Evolutionary conservation across 1,140 invertebrate species (phyloP), one percentile per base, ranked within the genome.

Genomic region (Cyphomyrmex costatus): DNA sequence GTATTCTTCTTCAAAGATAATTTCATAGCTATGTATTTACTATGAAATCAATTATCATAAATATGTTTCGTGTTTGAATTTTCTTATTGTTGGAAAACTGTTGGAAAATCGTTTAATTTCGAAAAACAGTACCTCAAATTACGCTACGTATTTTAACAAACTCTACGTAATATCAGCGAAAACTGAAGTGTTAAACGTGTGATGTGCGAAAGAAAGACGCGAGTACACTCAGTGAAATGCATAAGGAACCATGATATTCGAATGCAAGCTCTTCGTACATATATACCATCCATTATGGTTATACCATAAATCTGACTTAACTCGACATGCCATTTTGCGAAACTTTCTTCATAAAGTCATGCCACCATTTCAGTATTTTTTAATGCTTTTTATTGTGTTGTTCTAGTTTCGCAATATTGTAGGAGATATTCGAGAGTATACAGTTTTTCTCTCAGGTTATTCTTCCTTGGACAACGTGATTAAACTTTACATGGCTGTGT

Each of bases 241-340:
- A 46, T 33, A 61, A 74, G 70, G 53, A 83, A 49, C 21, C 30
- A 42, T 53, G 68, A 73, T 53, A 74, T 60, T 30, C 42, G 16
- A 60, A 60, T 76, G 63, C 73, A 56, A 58, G 74, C 74, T 73
- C 49, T 51, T 77, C 46, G 84, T 65, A 61, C 49, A 68, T 53
- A 61, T 53, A 68, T 53, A 74, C 70, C 53, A 77, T 89, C 85
- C 78, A 74, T 89, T 89, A 89, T 60, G 84, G 86, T 89, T 89
- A 89, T 89, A 88, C 56, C 65, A 83, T 86, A 89, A 89, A 89
- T 86, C 88, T 73, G 70, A 73, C 84, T 78, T 82, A 71, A 46
- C 56, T 60, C 70, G 58, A 53, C 53, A 24, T 36, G 87, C 60
- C 61, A 73, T 71, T 88, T 89, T 56, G 12, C 49, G 49, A 80